phyloP scores from a whole-genome alignment of 1,140 invertebrate genomes.

The Notospermus geniculatus region DNA sequence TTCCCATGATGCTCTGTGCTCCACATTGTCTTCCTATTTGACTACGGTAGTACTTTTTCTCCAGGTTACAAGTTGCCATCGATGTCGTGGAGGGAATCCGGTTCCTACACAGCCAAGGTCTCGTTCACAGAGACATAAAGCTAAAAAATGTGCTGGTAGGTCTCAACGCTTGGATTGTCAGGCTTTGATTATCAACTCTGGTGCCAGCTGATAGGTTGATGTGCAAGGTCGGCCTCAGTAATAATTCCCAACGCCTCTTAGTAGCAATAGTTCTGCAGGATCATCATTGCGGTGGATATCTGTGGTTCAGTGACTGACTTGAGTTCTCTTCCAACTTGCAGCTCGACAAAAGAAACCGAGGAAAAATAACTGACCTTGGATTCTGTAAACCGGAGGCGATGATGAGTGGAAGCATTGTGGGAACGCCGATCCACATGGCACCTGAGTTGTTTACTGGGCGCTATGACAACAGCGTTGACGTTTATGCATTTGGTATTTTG shows the following conservation, averaged over 20 bases:
- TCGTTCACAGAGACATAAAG: constrained; percentile 88
- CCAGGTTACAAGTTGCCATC: constrained; percentile 67
- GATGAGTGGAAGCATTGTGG: constrained; percentile 72
- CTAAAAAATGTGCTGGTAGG: constrained; percentile 81
- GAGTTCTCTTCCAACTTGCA: constrained; percentile 39
- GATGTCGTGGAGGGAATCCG: constrained; percentile 72
- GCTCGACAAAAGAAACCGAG: constrained; percentile 72
- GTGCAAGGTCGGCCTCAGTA: too few species aligned
- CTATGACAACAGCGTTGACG: constrained; percentile 83
- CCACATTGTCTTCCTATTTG: background rate
- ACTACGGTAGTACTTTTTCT: constrained; percentile 25
- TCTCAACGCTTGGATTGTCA: constrained; percentile 13
- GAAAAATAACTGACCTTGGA: constrained; percentile 83
- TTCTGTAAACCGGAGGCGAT: constrained; percentile 90
- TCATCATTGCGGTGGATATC: background rate
- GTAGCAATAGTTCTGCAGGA: too few species aligned
- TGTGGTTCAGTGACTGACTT: background rate
- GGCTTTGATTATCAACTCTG: too few species aligned
- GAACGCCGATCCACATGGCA: constrained; percentile 90
- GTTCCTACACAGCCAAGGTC: constrained; percentile 80
- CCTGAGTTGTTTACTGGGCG: constrained; percentile 75
- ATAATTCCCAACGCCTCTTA: too few species aligned
- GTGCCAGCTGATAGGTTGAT: too few species aligned
- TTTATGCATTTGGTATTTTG: constrained; percentile 87
- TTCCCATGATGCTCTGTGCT: too few species aligned